Evolutionary conservation across 2,888 invertebrate species (phyloP).

Genomic region (Synergus japonicus): DNA sequence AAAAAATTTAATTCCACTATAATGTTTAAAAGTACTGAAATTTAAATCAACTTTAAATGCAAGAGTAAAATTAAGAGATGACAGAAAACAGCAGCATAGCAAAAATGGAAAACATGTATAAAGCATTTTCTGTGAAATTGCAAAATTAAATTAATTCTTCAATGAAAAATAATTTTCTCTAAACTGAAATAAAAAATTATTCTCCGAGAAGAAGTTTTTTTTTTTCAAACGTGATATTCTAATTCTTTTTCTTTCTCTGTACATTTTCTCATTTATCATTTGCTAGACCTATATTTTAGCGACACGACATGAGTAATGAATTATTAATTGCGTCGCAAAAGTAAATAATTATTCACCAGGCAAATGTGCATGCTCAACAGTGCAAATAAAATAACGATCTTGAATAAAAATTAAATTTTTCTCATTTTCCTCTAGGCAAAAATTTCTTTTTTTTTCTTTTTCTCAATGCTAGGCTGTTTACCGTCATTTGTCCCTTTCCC

Average conservation of each 20-base stretch:
- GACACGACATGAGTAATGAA: not conserved
- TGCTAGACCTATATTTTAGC: not conserved
- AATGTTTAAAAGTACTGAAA: not conserved
- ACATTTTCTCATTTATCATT: no score
- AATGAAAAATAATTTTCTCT: not conserved
- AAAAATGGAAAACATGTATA: not conserved
- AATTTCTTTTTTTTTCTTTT: conserved; percentile 38
- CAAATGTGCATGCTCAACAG: not conserved
- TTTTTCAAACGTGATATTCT: no score
- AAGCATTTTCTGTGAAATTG: conserved; percentile 5
- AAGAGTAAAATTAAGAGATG: not conserved
- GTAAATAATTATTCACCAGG: conserved; percentile 9
- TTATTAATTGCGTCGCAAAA: conserved; percentile 2
- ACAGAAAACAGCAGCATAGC: conserved; percentile 14
- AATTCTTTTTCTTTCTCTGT: no score
- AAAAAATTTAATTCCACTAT: not conserved
- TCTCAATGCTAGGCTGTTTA: conserved; percentile 51
- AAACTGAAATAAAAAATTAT: not conserved
- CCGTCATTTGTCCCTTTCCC: conserved; percentile 75
- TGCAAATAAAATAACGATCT: not conserved
- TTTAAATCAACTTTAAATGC: not conserved
- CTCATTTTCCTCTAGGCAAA: conserved; percentile 18
- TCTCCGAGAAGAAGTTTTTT: no score
- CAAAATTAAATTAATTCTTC: not conserved
- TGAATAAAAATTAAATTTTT: not conserved